A percentile compares a stretch with the other conserved stretches of the same genome.
Conservation (phyloP, 2,797 vertebrate genomes). For the Pseudochaenichthys georgianus region DNA sequence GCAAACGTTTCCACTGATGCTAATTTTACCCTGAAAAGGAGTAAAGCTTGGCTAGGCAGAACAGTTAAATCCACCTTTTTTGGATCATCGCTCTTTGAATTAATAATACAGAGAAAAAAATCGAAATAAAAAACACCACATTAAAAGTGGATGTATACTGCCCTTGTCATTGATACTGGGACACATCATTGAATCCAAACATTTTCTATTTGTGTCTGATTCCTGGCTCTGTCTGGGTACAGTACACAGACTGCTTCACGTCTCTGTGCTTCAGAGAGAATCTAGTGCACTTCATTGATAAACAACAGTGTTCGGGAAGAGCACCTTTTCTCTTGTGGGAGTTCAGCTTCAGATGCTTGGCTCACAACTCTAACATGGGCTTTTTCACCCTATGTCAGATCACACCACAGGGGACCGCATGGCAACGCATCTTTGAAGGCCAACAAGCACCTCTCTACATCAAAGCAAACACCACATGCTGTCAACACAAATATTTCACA, state of each 20-base stretch:
- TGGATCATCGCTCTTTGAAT: too few relatives aligned
- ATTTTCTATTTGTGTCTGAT: constrained; percentile 18
- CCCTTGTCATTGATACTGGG: not conserved
- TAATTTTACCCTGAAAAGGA: constrained; percentile 39
- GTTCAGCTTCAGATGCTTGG: constrained; percentile 50
- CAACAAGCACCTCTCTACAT: constrained; percentile 70
- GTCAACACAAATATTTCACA: constrained; percentile 43
- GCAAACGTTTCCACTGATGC: constrained; percentile 45
- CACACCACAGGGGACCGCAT: constrained; percentile 33
- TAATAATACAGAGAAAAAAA: too few relatives aligned
- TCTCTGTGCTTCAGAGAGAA: constrained; percentile 13
- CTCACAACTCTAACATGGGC: constrained; percentile 51
- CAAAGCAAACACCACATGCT: constrained; percentile 70
- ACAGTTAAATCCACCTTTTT: not conserved
- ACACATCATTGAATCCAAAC: not conserved
- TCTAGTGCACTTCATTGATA: constrained; percentile 16
- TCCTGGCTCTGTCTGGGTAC: constrained; percentile 8
- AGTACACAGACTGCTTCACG: constrained; percentile 9
- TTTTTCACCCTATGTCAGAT: constrained; percentile 68
- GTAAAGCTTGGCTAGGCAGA: constrained; percentile 21
- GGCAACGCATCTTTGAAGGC: constrained; percentile 57
- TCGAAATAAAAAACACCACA: not conserved
- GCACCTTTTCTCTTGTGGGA: constrained; percentile 47
- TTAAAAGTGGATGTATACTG: not conserved
- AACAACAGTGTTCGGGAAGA: constrained; percentile 4